Evolutionary conservation across 1,140 invertebrate species (phyloP).

Genomic region (Brachionus asplanchnoidis): DNA sequence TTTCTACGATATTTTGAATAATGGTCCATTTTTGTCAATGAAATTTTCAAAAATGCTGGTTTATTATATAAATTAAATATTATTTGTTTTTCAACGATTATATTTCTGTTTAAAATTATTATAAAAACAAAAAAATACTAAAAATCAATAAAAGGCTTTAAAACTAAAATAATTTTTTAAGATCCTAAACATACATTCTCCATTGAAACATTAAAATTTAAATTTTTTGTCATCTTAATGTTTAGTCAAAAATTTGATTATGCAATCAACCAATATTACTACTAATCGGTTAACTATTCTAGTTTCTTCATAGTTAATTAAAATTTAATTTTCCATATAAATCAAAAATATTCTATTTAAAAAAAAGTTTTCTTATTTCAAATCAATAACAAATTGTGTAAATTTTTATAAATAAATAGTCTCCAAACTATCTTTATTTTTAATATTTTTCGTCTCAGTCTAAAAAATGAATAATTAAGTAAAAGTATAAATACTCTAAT

Average conservation of each 20-base stretch:
- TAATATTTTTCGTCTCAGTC: too few relatives aligned
- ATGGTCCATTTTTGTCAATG: background rate
- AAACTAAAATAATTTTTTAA: background rate
- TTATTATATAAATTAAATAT: background rate
- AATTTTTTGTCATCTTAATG: background rate
- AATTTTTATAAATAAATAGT: background rate
- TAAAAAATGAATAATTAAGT: too few relatives aligned
- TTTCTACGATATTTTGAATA: background rate
- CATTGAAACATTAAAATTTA: background rate
- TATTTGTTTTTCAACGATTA: background rate
- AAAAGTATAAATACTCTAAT: too few relatives aligned
- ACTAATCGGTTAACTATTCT: background rate
- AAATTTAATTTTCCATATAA: background rate
- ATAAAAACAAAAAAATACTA: background rate
- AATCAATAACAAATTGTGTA: background rate
- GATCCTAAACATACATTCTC: background rate
- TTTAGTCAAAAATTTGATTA: background rate
- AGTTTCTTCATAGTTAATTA: background rate
- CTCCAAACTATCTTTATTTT: background rate
- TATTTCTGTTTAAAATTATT: slow-evolving; percentile 1
- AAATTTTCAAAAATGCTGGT: background rate
- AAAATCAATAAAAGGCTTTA: background rate
- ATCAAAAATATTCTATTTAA: background rate
- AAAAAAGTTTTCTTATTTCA: background rate
- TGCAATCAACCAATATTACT: background rate